A percentile compares a stretch with the other conserved stretches of the same genome.
Evolutionary conservation across 2,888 invertebrate genomes (phyloP).

Genomic region (Phrixothrix hirtus): DNA sequence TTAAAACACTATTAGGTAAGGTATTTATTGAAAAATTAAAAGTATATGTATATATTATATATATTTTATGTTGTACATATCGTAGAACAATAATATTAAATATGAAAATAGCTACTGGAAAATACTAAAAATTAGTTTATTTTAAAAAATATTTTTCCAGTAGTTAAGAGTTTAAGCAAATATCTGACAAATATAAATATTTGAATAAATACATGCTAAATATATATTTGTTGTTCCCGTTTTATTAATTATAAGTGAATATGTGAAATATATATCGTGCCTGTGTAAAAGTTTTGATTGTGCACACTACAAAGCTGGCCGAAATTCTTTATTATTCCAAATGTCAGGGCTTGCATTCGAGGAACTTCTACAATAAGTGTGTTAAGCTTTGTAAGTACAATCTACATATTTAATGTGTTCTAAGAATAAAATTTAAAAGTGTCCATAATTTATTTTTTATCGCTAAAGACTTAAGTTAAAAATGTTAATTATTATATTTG

Average conservation of each 20-base stretch:
- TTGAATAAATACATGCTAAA: constrained; percentile 25
- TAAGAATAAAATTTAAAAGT: no score
- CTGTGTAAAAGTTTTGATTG: no score
- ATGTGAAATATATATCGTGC: no score
- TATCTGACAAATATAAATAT: constrained; percentile 20
- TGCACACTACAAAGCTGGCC: no score
- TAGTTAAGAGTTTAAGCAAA: constrained; percentile 13
- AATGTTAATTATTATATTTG: no score
- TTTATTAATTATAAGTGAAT: no score
- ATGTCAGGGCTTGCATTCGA: no score
- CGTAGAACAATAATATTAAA: constrained; percentile 42
- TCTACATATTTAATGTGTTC: background rate
- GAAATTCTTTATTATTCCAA: no score
- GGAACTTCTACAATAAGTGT: no score
- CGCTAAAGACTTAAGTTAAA: no score
- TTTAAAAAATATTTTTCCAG: constrained; percentile 21
- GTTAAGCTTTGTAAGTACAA: background rate
- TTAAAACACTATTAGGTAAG: constrained; percentile 10
- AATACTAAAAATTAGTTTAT: constrained; percentile 9
- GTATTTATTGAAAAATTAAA: constrained; percentile 27
- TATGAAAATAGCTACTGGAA: constrained; percentile 29
- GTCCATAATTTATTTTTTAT: no score
- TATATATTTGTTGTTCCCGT: constrained; percentile 11
- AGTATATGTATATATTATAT: constrained; percentile 11
- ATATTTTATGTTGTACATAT: constrained; percentile 45